Evolutionary conservation across 2,113 vertebrate genomes (phyloP), one percentile per base, ranked within the genome.

Genomic region (Chaetodon trifascialis): DNA sequence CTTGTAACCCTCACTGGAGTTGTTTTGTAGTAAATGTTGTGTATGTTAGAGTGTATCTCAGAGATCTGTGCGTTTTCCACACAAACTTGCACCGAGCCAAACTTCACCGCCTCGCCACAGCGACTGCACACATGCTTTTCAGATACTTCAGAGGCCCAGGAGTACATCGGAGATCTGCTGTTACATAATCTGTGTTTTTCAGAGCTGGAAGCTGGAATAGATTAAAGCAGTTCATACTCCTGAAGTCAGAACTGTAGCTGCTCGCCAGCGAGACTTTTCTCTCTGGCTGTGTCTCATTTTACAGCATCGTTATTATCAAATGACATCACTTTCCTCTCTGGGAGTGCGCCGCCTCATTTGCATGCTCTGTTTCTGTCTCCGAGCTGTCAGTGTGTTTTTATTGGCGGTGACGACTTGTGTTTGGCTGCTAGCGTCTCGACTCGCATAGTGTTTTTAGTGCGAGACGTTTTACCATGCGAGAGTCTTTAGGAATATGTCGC

Each of bases 131-230:
- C 91, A 92, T 71, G 85, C 77, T 86, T 79, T 44, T 80, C 25
- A 55, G 21, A 79, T 73, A 54, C 63, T 80, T 76, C 12, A 66
- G 87, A 87, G 86, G 84, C 83, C 76, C 82, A 79, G 78, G 63
- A 86, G 84, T 79, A 90, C 91, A 84, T 59, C 21, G 80, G 79
- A 89, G 79, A 85, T 86, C 85, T 78, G 85, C 82, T 47, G 42
- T 93, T 94, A 93, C 89, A 90, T 89, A 93, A 94, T 85, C 67
- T 68, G 73, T 83, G 69, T 88, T 92, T 88, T 90, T 73, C 72
- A 54, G 77, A 59, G 78, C 68, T 69, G 72, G 75, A 72, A 73
- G 70, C 83, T 90, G 92, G 91, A 82, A 84, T 84, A 83, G 80
- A 94, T 91, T 91, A 88, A 89, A 87, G 74, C 58, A 10, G 60